Evolutionary conservation across 2,113 vertebrate species (phyloP).

Genomic region (Fregata magnificens): DNA sequence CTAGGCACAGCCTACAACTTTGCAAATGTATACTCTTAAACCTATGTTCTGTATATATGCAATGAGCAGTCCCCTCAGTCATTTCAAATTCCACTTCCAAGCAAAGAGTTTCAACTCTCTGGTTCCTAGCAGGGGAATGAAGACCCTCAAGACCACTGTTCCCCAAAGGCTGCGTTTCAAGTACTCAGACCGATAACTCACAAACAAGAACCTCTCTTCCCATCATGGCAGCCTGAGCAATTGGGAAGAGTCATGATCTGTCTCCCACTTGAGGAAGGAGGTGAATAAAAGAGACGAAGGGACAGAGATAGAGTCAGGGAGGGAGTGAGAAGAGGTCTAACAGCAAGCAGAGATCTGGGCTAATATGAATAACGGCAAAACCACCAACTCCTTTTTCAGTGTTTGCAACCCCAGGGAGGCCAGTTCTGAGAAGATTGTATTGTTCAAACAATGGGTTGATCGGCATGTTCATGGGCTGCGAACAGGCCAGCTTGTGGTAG

Average conservation of each 20-base stretch:
- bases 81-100: not conserved
- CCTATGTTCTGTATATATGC: too few relatives aligned
- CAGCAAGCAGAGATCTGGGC: not conserved
- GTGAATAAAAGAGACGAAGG: not conserved
- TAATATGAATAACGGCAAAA: not conserved
- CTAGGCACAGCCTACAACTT: not conserved
- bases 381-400: not conserved
- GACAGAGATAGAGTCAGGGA: not conserved
- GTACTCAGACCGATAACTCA: not conserved
- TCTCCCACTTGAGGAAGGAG: not conserved
- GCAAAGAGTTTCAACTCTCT: not conserved
- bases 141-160: not conserved
- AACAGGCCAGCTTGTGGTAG: not conserved
- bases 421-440: not conserved
- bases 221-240: not conserved
- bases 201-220: not conserved
- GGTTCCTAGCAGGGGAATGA: not conserved
- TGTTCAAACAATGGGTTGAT: not conserved
- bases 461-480: not conserved
- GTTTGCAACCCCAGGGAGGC: not conserved
- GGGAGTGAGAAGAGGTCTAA: not conserved
- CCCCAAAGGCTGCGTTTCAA: not conserved
- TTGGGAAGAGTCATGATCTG: not conserved
- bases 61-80: rapidly evolving
- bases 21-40: not conserved